phyloP scores from a whole-genome alignment of 2,797 vertebrate genomes.

The Mastacembelus armatus region DNA sequence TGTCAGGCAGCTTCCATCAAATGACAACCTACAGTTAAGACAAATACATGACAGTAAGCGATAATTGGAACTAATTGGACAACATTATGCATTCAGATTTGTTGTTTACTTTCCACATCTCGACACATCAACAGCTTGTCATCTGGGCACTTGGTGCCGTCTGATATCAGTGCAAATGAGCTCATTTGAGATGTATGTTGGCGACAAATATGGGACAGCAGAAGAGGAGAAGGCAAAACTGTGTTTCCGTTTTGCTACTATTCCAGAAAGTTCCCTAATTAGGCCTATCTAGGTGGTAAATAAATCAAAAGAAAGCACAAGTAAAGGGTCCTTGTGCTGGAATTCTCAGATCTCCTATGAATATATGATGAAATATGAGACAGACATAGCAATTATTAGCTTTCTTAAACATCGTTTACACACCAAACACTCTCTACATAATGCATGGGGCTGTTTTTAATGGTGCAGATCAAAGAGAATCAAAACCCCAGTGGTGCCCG shows the following conservation, averaged over 20 bases:
- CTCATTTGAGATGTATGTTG: constrained; percentile 23
- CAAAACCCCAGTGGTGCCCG: constrained; percentile 56
- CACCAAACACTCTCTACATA: constrained; percentile 72
- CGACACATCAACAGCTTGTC: constrained; percentile 62
- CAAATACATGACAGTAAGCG: constrained; percentile 49
- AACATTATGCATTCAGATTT: constrained; percentile 48
- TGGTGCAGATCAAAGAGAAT: constrained; percentile 70
- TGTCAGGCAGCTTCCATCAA: constrained; percentile 25
- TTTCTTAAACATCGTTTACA: constrained; percentile 80
- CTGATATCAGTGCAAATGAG: constrained; percentile 61
- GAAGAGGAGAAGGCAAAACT: constrained; percentile 19
- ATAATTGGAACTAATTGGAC: constrained; percentile 78
- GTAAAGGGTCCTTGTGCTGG: constrained; percentile 21
- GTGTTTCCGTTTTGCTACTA: constrained; percentile 34
- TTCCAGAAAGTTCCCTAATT: constrained; percentile 74
- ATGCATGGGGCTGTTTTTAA: constrained; percentile 73
- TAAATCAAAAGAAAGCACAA: constrained; percentile 65
- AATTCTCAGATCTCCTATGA: constrained; percentile 69
- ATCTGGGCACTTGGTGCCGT: constrained; percentile 24
- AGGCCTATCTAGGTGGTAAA: constrained; percentile 67
- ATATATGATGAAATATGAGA: constrained; percentile 82
- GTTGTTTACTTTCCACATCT: constrained; percentile 49
- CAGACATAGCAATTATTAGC: constrained; percentile 80
- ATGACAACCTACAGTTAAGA: constrained; percentile 46
- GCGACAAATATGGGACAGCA: constrained; percentile 11